These are phyloP conservation scores for Hydrophis major DNA, from an alignment of 2,797 vertebrate species.

Conservation along the genomic window DNA sequence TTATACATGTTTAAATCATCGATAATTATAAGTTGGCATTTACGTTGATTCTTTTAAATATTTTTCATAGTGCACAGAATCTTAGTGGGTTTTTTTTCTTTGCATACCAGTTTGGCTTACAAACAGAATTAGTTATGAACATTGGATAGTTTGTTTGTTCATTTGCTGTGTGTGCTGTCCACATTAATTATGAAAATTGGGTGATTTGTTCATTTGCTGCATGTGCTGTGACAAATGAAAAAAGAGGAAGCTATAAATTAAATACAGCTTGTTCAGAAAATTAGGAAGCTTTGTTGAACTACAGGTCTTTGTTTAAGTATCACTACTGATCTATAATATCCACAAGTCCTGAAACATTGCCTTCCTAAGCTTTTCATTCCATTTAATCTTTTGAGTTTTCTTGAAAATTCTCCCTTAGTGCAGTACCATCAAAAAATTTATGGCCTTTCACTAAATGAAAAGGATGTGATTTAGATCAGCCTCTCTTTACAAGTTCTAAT, in stretches of 20 bases:
- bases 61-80: background rate
- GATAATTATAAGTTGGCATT: background rate
- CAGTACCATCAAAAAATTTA: conserved; percentile 42
- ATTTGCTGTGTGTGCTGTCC: background rate
- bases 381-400: conserved; percentile 56
- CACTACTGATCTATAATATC: conserved; percentile 26
- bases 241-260: background rate
- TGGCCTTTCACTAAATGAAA: conserved; percentile 54
- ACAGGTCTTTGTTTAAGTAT: conserved; percentile 8
- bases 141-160: background rate
- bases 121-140: background rate
- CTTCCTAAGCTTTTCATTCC: conserved; percentile 49
- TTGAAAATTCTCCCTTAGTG: conserved; percentile 53
- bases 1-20: background rate
- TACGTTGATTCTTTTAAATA: background rate
- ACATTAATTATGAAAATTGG: background rate
- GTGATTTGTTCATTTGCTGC: background rate
- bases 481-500: conserved; percentile 48
- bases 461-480: conserved; percentile 29
- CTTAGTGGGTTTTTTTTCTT: background rate
- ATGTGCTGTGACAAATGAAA: background rate
- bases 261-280: background rate
- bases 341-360: conserved; percentile 16
- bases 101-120: background rate
- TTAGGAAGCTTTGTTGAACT: background rate